phyloP scores from a whole-genome alignment of 2,888 invertebrate species.

The Ophioninae sp. region DNA sequence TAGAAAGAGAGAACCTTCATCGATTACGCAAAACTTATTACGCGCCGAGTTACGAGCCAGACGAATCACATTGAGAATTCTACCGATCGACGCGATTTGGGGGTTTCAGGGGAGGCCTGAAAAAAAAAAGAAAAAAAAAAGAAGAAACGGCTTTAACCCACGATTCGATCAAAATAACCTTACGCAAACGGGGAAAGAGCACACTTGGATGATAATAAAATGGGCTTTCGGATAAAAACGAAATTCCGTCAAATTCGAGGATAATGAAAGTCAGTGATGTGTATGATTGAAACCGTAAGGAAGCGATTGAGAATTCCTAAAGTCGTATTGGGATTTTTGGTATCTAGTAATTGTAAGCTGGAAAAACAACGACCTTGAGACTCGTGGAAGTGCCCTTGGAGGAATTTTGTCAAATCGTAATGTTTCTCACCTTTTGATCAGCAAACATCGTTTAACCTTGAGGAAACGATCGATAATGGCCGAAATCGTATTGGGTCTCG shows the following conservation, averaged over 20 bases:
- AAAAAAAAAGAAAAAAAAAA: conserved; percentile 33
- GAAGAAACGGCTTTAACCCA: neutral
- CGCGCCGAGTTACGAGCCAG: conserved; percentile 63
- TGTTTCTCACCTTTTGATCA: too few species aligned
- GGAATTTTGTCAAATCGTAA: neutral
- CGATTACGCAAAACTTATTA: conserved; percentile 74
- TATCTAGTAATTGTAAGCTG: neutral
- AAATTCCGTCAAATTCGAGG: conserved; percentile 75
- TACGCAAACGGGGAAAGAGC: conserved; percentile 38
- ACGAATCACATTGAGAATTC: conserved; percentile 53
- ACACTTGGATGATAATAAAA: conserved; percentile 19
- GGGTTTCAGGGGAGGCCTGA: conserved; percentile 30
- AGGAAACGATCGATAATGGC: too few species aligned
- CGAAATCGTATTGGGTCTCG: too few species aligned
- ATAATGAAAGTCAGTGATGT: conserved; percentile 78
- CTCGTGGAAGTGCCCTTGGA: neutral
- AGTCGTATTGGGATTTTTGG: neutral
- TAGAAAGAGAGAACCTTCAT: conserved; percentile 54
- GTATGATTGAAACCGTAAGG: conserved; percentile 78
- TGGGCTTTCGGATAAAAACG: conserved; percentile 28
- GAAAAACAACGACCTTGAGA: neutral
- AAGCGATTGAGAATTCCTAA: conserved; percentile 60
- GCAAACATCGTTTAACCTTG: too few species aligned
- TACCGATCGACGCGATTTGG: conserved; percentile 54
- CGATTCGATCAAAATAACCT: conserved; percentile 34